These are phyloP conservation scores for Chelon labrosus DNA, from an alignment of 2,797 vertebrate genomes.

Conservation along the genomic window DNA sequence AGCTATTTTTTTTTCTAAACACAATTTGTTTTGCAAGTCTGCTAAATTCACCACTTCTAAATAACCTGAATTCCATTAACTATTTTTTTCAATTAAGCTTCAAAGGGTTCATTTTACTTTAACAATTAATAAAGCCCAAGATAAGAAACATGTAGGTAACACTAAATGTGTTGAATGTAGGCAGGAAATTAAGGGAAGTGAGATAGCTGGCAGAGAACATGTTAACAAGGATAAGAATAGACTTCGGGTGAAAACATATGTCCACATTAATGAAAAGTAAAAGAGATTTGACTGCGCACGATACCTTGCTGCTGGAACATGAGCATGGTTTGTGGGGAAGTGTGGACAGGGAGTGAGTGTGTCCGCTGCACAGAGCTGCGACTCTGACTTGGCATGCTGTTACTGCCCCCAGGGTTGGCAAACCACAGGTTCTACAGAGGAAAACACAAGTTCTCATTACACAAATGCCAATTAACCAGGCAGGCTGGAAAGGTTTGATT, in stretches of 20 bases:
- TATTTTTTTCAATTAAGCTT: background rate
- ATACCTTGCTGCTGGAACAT: slow-evolving; percentile 96
- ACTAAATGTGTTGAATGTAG: background rate
- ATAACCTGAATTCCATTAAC: background rate
- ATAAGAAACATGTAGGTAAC: slow-evolving; percentile 2
- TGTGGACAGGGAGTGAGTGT: slow-evolving; percentile 95
- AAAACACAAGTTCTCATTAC: slow-evolving; percentile 52
- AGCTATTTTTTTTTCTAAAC: background rate
- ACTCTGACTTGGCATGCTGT: slow-evolving; percentile 96
- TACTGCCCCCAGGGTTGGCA: slow-evolving; percentile 94
- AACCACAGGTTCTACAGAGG: slow-evolving; percentile 92
- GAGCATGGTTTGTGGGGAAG: slow-evolving; percentile 95
- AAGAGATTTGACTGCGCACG: slow-evolving; percentile 17
- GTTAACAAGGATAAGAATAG: slow-evolving; percentile 13
- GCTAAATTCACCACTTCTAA: slow-evolving; percentile 5
- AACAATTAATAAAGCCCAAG: background rate
- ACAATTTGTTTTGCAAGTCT: slow-evolving; percentile 5
- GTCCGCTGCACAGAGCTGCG: slow-evolving; percentile 96
- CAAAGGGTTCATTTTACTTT: background rate
- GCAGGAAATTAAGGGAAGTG: background rate
- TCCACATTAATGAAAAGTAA: background rate
- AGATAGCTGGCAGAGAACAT: slow-evolving; percentile 1
- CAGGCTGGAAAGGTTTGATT: slow-evolving; percentile 15
- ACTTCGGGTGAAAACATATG: background rate
- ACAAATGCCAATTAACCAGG: slow-evolving; percentile 27